Conservation (phyloP, 1,140 invertebrate genomes). For the Brachionus rotundiformis region DNA sequence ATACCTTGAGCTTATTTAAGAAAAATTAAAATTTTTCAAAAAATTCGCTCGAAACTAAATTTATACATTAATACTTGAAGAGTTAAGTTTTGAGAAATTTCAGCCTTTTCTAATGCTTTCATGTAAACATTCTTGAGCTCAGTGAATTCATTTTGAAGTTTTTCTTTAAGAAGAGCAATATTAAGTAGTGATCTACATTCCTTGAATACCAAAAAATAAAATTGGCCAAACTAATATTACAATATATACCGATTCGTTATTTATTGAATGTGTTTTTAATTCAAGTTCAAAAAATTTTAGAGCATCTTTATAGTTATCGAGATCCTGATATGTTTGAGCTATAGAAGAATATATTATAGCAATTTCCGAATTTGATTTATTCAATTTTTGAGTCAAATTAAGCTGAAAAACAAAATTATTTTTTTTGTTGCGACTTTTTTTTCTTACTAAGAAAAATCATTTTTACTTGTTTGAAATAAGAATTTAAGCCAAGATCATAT, state of each 20-base stretch:
- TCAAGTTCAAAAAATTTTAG: constrained; percentile 44
- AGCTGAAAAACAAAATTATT: not conserved
- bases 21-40: constrained; percentile 43
- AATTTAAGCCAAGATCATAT: constrained; percentile 16
- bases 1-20: constrained; percentile 18
- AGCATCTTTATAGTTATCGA: constrained; percentile 18
- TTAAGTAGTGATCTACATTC: constrained; percentile 39
- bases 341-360: constrained; percentile 47
- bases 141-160: not conserved
- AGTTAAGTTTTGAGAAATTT: not conserved
- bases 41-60: not conserved
- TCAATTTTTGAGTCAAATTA: not conserved
- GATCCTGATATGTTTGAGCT: constrained; percentile 50
- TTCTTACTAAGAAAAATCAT: not conserved
- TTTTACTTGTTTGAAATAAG: constrained; percentile 47
- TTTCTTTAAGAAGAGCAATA: constrained; percentile 44
- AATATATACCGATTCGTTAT: constrained; percentile 37
- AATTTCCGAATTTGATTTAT: constrained; percentile 10
- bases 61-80: constrained; percentile 49
- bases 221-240: no score
- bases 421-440: no score
- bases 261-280: constrained; percentile 15
- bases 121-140: constrained; percentile 26
- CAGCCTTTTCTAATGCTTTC: constrained; percentile 38
- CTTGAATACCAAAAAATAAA: constrained; percentile 7